These are phyloP conservation scores for Stenurella melanura DNA, from an alignment of 2,888 invertebrate genomes.

Conservation along the genomic window DNA sequence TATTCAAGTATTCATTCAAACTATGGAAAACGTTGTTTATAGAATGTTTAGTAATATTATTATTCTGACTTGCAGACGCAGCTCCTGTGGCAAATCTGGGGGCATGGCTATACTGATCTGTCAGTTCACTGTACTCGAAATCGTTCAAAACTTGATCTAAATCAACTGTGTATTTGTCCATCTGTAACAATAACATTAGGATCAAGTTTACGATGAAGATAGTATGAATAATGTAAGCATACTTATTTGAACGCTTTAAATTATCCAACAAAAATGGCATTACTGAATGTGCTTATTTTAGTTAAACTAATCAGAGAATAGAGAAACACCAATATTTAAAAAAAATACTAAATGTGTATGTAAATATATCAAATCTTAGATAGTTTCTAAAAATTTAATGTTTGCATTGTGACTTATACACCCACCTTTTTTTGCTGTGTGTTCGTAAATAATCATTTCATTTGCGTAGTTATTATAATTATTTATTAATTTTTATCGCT, in stretches of 20 bases:
- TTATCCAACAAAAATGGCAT: too few relatives aligned
- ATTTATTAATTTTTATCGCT: slow-evolving; percentile 25
- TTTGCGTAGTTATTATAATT: slow-evolving; percentile 26
- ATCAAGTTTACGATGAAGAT: not conserved
- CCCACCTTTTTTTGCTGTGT: slow-evolving; percentile 25
- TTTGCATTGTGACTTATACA: not conserved
- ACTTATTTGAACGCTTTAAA: not conserved
- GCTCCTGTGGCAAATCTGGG: slow-evolving; percentile 36
- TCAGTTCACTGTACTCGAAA: slow-evolving; percentile 84
- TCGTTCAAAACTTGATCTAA: slow-evolving; percentile 90
- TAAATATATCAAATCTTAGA: not conserved
- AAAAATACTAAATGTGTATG: slow-evolving; percentile 8
- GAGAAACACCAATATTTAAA: not conserved
- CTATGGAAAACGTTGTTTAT: slow-evolving; percentile 81
- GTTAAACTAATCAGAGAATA: too few relatives aligned
- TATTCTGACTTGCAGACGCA: slow-evolving; percentile 42
- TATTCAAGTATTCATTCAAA: slow-evolving; percentile 78
- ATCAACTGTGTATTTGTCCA: slow-evolving; percentile 79
- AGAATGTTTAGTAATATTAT: slow-evolving; percentile 67
- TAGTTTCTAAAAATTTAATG: not conserved
- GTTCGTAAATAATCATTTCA: slow-evolving; percentile 36
- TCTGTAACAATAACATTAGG: slow-evolving; percentile 60
- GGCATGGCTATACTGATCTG: slow-evolving; percentile 63
- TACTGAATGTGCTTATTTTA: too few relatives aligned
- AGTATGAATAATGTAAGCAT: not conserved